A percentile compares a stretch with the other conserved stretches of the same genome.
phyloP scores from a whole-genome alignment of 2,797 vertebrate genomes.

The Distichodus sexfasciatus region DNA sequence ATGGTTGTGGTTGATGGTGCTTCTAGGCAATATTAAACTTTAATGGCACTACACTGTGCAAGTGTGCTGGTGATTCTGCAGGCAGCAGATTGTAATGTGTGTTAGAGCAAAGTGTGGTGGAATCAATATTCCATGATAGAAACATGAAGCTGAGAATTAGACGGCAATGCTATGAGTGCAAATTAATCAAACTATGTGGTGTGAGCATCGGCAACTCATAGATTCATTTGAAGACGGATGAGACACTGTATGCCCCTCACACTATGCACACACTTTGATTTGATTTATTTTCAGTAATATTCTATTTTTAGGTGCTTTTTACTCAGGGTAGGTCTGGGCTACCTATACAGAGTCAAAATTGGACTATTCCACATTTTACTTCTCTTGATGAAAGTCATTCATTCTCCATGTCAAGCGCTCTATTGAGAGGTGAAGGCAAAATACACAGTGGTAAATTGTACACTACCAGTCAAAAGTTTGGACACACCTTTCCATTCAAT shows the following conservation, averaged over 20 bases:
- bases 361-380: no score
- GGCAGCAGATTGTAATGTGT: conserved; percentile 1
- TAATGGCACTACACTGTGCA: conserved; percentile 14
- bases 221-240: background rate
- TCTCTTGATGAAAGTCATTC: background rate
- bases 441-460: background rate
- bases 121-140: conserved; percentile 19
- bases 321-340: background rate
- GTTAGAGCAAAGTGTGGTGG: background rate
- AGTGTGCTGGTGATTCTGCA: background rate
- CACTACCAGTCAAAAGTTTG: no score
- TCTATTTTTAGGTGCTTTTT: background rate
- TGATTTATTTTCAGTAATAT: background rate
- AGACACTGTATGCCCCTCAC: background rate
- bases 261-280: no score
- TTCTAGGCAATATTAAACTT: conserved; percentile 32
- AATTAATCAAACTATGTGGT: background rate
- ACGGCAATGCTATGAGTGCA: background rate
- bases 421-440: background rate
- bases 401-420: background rate
- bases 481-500: no score
- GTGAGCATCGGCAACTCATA: background rate
- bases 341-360: background rate
- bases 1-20: conserved; percentile 8
- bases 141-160: background rate